phyloP scores from a whole-genome alignment of 2,888 invertebrate genomes.

The Cheilosia variabilis region DNA sequence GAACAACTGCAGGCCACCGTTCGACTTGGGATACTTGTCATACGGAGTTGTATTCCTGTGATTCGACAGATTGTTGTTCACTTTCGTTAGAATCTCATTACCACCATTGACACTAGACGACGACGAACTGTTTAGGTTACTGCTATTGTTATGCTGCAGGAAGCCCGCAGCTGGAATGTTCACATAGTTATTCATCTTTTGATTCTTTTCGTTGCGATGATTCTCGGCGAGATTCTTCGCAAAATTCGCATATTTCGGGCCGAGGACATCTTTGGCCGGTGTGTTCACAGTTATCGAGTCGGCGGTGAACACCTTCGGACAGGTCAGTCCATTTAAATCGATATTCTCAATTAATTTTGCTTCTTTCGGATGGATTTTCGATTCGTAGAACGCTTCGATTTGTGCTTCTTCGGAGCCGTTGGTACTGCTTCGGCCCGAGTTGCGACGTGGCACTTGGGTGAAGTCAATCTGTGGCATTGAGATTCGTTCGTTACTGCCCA shows the following conservation, averaged over 20 bases:
- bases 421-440: conserved; percentile 76
- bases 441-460: conserved; percentile 78
- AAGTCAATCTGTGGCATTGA: conserved; percentile 92
- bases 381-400: conserved; percentile 81
- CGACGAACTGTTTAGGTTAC: conserved; percentile 67
- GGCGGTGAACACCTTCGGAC: conserved; percentile 92
- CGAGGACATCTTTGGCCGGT: conserved; percentile 92
- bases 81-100: conserved; percentile 80
- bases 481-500: conserved; percentile 88
- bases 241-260: conserved; percentile 87
- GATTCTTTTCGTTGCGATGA: conserved; percentile 82
- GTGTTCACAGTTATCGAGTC: conserved; percentile 91
- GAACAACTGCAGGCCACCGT: conserved; percentile 81
- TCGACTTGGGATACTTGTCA: conserved; percentile 83
- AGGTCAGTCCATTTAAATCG: conserved; percentile 84
- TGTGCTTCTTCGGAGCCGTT: conserved; percentile 76
- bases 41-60: conserved; percentile 79
- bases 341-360: conserved; percentile 80
- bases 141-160: conserved; percentile 68
- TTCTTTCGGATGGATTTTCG: conserved; percentile 79
- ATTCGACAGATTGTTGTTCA: conserved; percentile 78
- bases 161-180: conserved; percentile 80
- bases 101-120: conserved; percentile 53
- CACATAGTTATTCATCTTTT: conserved; percentile 79
- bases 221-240: conserved; percentile 86